These are phyloP conservation scores for Crax fasciolata DNA, from an alignment of 2,797 vertebrate genomes.

Conservation along the genomic window DNA sequence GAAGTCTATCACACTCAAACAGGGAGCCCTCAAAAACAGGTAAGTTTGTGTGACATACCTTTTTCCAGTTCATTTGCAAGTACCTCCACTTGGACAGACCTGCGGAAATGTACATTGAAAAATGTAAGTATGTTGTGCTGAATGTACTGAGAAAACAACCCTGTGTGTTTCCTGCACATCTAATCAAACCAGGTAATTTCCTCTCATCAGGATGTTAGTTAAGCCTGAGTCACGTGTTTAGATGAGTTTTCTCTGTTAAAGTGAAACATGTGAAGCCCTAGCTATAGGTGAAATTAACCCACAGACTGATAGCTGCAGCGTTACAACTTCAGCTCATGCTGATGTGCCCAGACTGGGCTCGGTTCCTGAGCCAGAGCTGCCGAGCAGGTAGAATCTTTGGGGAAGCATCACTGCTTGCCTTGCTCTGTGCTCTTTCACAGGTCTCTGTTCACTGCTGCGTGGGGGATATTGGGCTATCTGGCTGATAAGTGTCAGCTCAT, in stretches of 20 bases:
- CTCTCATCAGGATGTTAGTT: background rate
- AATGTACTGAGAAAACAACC: background rate
- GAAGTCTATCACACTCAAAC: background rate
- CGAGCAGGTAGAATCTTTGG: background rate
- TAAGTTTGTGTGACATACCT: conserved; percentile 47
- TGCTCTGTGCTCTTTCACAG: background rate
- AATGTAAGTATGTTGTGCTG: background rate
- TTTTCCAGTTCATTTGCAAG: background rate
- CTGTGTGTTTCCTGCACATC: background rate
- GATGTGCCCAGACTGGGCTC: background rate
- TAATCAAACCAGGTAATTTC: background rate
- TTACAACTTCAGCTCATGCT: background rate
- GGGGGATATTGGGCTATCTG: background rate
- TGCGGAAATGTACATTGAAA: conserved; percentile 57
- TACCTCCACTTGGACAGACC: background rate
- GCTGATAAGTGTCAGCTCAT: background rate
- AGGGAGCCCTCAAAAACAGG: background rate
- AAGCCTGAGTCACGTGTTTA: background rate
- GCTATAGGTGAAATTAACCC: background rate
- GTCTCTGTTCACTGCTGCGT: background rate
- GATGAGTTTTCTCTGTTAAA: background rate
- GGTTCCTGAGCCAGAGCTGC: background rate
- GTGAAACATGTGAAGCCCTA: background rate
- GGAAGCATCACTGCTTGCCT: background rate
- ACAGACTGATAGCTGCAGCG: background rate